Conservation (phyloP, 1,140 invertebrate species). For the Frieseomelitta varia region DNA sequence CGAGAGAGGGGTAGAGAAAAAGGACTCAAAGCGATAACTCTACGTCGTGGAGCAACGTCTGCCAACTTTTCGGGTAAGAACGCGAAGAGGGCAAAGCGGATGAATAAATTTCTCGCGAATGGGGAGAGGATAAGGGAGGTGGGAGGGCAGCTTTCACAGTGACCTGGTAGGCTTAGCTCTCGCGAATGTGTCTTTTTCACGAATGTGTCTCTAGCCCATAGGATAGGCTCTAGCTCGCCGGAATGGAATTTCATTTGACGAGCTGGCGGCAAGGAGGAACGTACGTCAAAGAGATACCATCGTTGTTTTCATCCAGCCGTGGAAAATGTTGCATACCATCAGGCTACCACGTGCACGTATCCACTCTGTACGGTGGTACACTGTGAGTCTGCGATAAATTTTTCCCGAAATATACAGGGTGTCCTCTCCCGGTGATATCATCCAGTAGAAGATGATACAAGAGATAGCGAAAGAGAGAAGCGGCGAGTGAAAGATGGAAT, state of each 20-base stretch:
- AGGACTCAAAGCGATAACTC: neutral
- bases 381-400: conserved; percentile 11
- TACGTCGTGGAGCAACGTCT: neutral
- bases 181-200: conserved; percentile 18
- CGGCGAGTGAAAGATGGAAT: too few relatives aligned
- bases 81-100: neutral
- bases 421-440: too few relatives aligned
- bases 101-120: conserved; percentile 4
- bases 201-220: conserved; percentile 22
- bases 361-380: too few relatives aligned
- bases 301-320: conserved; percentile 59
- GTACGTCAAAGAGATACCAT: conserved; percentile 65
- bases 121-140: neutral
- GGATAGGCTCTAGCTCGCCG: conserved; percentile 16
- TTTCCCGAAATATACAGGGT: neutral
- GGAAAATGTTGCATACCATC: conserved; percentile 52
- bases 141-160: neutral
- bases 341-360: neutral
- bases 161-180: conserved; percentile 21
- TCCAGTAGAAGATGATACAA: too few relatives aligned
- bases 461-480: too few relatives aligned
- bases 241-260: conserved; percentile 63
- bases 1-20: too few relatives aligned
- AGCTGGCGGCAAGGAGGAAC: conserved; percentile 8
- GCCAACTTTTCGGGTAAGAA: conserved; percentile 25